phyloP scores from a whole-genome alignment of 2,113 vertebrate species.

The Halichoeres trimaculatus region DNA sequence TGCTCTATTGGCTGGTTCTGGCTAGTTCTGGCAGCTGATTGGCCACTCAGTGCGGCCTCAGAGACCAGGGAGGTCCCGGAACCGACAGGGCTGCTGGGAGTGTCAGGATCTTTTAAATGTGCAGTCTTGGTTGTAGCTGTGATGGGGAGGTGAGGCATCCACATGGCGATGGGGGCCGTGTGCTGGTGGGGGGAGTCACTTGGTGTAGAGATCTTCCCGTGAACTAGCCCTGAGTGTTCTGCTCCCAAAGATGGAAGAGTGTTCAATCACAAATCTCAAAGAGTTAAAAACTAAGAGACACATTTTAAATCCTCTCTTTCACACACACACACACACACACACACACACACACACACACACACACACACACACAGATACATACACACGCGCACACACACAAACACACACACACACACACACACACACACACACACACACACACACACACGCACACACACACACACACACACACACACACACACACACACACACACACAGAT shows the following conservation, averaged over 20 bases:
- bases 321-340: neutral
- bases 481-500: neutral
- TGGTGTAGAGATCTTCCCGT: constrained; percentile 71
- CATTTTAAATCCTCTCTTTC: neutral
- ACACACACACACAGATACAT: neutral
- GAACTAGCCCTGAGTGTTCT: constrained; percentile 70
- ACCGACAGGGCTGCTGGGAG: constrained; percentile 70
- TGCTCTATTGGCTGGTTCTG: constrained; percentile 74
- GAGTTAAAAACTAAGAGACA: neutral
- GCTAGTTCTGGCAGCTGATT: constrained; percentile 64
- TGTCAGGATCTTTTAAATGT: constrained; percentile 71
- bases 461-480: neutral
- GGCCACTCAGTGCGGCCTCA: constrained; percentile 59
- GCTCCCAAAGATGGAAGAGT: constrained; percentile 7
- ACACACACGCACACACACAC: neutral
- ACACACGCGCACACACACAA: no score
- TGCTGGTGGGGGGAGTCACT: constrained; percentile 78
- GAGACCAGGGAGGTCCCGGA: constrained; percentile 51
- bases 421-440: neutral
- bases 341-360: neutral
- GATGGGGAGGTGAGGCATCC: constrained; percentile 92
- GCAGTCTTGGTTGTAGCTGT: constrained; percentile 89
- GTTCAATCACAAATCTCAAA: neutral
- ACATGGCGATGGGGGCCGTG: constrained; percentile 81
- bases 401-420: neutral